Percentiles rank a stretch among this genome's conserved stretches.
Conservation (phyloP, 2,888 invertebrate species). For the Sthenelais limicola region DNA sequence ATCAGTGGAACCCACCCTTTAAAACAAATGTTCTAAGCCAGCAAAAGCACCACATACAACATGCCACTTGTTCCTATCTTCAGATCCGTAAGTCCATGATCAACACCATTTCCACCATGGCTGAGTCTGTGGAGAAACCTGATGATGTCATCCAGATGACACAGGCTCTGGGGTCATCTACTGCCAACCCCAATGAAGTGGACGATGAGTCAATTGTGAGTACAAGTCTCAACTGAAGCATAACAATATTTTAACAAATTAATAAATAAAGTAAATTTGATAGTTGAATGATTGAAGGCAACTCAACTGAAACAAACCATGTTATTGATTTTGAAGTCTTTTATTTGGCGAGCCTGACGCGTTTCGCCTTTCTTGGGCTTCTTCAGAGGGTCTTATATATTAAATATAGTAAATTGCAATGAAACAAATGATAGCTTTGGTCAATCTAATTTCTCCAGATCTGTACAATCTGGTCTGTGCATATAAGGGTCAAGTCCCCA, state of each 20-base stretch:
- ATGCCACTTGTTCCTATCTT: no score
- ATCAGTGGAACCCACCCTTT: no score
- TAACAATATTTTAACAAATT: not conserved
- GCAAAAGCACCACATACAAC: no score
- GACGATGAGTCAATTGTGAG: slow-evolving; percentile 6
- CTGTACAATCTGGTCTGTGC: not conserved
- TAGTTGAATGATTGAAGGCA: no score
- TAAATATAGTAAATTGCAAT: not conserved
- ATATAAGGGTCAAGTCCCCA: no score
- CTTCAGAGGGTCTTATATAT: not conserved
- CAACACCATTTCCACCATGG: slow-evolving; percentile 15
- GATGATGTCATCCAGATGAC: slow-evolving; percentile 25
- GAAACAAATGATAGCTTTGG: not conserved
- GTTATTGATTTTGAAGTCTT: no score
- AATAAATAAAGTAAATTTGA: not conserved
- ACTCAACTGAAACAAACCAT: no score
- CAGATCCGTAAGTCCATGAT: slow-evolving; percentile 24
- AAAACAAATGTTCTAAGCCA: no score
- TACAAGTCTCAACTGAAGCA: not conserved
- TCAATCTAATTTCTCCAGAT: not conserved
- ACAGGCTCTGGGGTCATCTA: not conserved
- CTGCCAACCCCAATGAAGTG: not conserved
- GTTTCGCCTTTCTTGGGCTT: no score
- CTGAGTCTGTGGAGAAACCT: not conserved
- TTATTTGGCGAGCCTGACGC: no score